A percentile compares a stretch with the other conserved stretches of the same genome.
Conservation (phyloP, 2,888 invertebrate species). For the Aethes cnicana region DNA sequence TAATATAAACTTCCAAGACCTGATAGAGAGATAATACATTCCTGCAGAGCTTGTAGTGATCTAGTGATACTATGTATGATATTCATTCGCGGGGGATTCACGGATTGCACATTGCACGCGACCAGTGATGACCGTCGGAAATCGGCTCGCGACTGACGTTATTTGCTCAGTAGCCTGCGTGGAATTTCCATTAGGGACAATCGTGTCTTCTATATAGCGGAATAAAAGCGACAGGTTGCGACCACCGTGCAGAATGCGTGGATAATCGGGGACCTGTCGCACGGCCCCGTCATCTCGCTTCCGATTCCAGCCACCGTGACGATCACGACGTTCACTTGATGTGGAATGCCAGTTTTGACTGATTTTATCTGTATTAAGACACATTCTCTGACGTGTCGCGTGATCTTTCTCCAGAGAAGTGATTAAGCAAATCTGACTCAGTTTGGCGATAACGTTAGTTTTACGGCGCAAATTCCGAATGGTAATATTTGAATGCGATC, state of each 20-base stretch:
- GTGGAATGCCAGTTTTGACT: slow-evolving; percentile 31
- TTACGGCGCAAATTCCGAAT: no score
- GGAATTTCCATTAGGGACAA: slow-evolving; percentile 60
- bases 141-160: slow-evolving; percentile 50
- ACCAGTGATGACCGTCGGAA: slow-evolving; percentile 34
- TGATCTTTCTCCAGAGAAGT: no score
- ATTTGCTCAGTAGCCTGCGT: slow-evolving; percentile 44
- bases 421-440: no score
- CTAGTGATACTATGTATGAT: no score
- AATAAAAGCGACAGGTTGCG: slow-evolving; percentile 51
- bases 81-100: no score
- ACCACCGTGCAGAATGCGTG: slow-evolving; percentile 74
- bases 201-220: slow-evolving; percentile 41
- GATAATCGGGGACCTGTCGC: slow-evolving; percentile 78
- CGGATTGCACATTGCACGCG: no score
- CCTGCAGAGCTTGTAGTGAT: no score
- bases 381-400: slow-evolving; percentile 1
- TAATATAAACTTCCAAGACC: no score
- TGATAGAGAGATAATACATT: no score
- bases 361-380: slow-evolving; percentile 14
- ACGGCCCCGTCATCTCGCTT: slow-evolving; percentile 60
- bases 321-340: slow-evolving; percentile 46
- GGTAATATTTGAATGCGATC: no score
- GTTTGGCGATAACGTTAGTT: no score
- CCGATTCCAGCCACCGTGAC: slow-evolving; percentile 50